Evolutionary conservation across 2,797 vertebrate genomes (phyloP).

Genomic region (Clarias laeviceps): DNA sequence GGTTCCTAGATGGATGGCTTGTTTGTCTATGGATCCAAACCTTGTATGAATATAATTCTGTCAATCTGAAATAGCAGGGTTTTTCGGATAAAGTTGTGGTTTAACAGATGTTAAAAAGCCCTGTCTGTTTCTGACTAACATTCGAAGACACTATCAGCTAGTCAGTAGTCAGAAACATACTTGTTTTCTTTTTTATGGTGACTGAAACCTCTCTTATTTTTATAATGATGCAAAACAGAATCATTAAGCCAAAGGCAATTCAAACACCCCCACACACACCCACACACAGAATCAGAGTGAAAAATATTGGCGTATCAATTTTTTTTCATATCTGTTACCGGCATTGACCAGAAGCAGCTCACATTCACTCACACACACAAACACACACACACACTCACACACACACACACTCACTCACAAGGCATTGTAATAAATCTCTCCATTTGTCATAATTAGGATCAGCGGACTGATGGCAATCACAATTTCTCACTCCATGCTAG

Average conservation of each 20-base stretch:
- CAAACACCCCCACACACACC: not conserved
- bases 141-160: not conserved
- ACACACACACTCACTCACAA: not conserved
- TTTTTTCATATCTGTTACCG: constrained; percentile 1
- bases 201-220: not conserved
- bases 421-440: constrained; percentile 25
- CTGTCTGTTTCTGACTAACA: constrained; percentile 11
- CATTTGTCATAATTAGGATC: constrained; percentile 42
- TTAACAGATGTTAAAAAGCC: not conserved
- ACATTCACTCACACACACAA: not conserved
- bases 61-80: not conserved
- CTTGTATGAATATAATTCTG: not conserved
- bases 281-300: not conserved
- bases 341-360: not conserved
- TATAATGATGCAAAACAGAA: constrained; percentile 14
- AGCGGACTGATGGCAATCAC: constrained; percentile 19
- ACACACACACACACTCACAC: not conserved
- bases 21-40: too few relatives aligned
- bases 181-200: not conserved
- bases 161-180: not conserved
- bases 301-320: not conserved
- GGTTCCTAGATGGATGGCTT: too few relatives aligned
- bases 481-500: constrained; percentile 28
- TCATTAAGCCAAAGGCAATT: constrained; percentile 13
- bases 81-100: not conserved